A percentile compares a stretch with the other conserved stretches of the same genome.
Conservation (phyloP, 2,113 vertebrate genomes). For the Dissostichus mawsoni region DNA sequence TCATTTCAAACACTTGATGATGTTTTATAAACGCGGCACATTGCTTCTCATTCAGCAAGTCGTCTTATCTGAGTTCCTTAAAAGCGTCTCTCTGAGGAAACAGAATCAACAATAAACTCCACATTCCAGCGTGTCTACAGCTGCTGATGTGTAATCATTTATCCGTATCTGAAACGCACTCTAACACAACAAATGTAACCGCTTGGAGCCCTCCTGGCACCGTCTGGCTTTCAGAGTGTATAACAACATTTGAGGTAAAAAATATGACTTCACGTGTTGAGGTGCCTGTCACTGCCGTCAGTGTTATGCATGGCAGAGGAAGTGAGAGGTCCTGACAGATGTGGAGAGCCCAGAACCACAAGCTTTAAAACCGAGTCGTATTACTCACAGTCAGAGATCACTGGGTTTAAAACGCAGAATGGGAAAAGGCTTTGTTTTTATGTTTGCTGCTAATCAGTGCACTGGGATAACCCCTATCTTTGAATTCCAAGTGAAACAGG, state of each 20-base stretch:
- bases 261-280: neutral
- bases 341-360: constrained; percentile 16
- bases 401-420: constrained; percentile 24
- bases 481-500: constrained; percentile 79
- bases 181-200: constrained; percentile 13
- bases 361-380: constrained; percentile 23
- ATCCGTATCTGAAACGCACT: neutral
- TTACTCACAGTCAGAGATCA: constrained; percentile 29
- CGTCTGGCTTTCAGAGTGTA: neutral
- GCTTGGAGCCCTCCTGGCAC: neutral
- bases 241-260: neutral
- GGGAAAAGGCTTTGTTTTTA: constrained; percentile 58
- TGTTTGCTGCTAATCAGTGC: constrained; percentile 71
- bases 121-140: constrained; percentile 15
- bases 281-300: neutral
- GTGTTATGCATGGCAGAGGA: neutral
- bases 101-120: constrained; percentile 25
- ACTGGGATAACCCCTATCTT: constrained; percentile 54
- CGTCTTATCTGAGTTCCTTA: constrained; percentile 37
- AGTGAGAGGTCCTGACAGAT: constrained; percentile 21
- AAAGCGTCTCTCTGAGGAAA: constrained; percentile 19
- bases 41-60: constrained; percentile 4
- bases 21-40: constrained; percentile 29
- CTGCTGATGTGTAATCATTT: constrained; percentile 32
- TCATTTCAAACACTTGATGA: neutral